Conservation (phyloP, 2,888 invertebrate species). For the Harpalus rubripes region DNA sequence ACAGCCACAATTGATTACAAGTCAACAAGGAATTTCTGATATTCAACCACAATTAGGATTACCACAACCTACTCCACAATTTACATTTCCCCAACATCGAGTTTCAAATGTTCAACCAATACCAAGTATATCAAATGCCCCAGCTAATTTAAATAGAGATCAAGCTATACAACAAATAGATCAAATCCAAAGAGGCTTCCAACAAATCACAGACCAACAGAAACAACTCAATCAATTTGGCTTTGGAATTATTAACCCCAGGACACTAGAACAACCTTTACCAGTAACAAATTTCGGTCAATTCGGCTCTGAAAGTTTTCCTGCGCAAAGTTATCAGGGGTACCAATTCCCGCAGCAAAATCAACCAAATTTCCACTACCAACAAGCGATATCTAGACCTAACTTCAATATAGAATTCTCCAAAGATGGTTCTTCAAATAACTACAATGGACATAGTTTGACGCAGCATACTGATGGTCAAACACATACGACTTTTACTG, state of each 20-base stretch:
- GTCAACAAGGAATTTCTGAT: neutral
- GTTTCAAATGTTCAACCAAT: neutral
- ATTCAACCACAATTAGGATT: neutral
- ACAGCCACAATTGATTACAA: neutral
- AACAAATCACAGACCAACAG: conserved; percentile 14
- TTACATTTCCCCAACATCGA: neutral
- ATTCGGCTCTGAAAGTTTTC: neutral
- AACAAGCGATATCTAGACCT: conserved; percentile 1
- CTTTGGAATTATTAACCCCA: neutral
- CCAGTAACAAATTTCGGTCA: conserved; percentile 3
- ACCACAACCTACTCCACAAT: neutral
- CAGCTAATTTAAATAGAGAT: conserved; percentile 15
- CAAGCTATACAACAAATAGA: conserved; percentile 18
- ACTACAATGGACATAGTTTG: conserved; percentile 49
- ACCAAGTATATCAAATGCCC: neutral
- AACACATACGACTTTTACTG: conserved; percentile 41
- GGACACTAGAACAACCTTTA: conserved; percentile 9
- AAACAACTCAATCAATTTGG: neutral
- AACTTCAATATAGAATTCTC: conserved; percentile 24
- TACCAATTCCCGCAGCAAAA: conserved; percentile 42
- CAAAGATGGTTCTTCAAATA: conserved; percentile 7
- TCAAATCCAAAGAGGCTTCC: neutral
- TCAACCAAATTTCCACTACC: conserved; percentile 15
- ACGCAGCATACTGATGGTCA: conserved; percentile 42
- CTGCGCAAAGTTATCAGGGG: conserved; percentile 15